Conservation (phyloP, 1,140 invertebrate genomes). For the Papilio xuthus region DNA sequence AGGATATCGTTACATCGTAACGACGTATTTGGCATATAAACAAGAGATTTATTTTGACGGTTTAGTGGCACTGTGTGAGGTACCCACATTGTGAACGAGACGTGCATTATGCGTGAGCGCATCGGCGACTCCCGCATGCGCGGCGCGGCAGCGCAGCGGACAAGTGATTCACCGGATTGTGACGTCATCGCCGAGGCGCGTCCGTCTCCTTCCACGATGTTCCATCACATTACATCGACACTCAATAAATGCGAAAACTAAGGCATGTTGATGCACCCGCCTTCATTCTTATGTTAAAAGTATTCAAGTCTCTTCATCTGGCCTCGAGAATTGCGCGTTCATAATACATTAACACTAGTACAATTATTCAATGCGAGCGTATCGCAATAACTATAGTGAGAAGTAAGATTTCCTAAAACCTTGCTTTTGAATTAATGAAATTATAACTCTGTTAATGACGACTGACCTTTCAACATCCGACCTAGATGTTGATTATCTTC, state of each 20-base stretch:
- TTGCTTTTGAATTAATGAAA: slow-evolving; percentile 62
- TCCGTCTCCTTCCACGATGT: slow-evolving; percentile 57
- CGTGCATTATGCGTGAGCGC: slow-evolving; percentile 42
- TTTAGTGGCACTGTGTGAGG: slow-evolving; percentile 40
- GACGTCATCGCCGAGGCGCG: slow-evolving; percentile 69
- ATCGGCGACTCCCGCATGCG: slow-evolving; percentile 40
- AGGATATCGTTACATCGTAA: slow-evolving; percentile 42
- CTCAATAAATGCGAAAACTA: slow-evolving; percentile 34
- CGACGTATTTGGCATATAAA: slow-evolving; percentile 44
- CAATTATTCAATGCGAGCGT: slow-evolving; percentile 36
- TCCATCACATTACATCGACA: slow-evolving; percentile 34
- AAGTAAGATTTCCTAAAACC: slow-evolving; percentile 64
- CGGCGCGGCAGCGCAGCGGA: slow-evolving; percentile 49
- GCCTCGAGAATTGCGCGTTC: slow-evolving; percentile 31
- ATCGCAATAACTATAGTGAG: slow-evolving; percentile 45
- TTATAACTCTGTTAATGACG: slow-evolving; percentile 68
- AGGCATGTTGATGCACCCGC: not conserved
- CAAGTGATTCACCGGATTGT: slow-evolving; percentile 61
- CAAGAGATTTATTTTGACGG: slow-evolving; percentile 33
- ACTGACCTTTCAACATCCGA: slow-evolving; percentile 72
- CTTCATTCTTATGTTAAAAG: slow-evolving; percentile 25
- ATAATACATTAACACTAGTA: slow-evolving; percentile 30
- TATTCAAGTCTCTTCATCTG: not conserved
- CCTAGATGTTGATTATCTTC: slow-evolving; percentile 55
- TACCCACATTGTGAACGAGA: slow-evolving; percentile 21